Evolutionary conservation across 2,797 vertebrate genomes (phyloP).

Genomic region (Benthosema pterotum): DNA sequence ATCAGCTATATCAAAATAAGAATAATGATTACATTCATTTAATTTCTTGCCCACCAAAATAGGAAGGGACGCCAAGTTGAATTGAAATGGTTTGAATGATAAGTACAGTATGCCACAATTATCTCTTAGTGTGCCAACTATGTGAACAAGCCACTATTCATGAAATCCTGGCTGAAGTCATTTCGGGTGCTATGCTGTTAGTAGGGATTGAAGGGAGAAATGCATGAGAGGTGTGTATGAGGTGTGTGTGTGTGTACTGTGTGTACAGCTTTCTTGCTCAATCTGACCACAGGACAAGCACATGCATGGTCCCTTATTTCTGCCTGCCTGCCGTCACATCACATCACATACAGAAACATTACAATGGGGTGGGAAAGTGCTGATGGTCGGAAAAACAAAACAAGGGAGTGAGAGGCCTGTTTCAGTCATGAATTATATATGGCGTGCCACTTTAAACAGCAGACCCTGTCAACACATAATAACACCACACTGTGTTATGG

Average conservation of each 20-base stretch:
- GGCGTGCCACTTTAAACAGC: conserved; percentile 76
- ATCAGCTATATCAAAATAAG: too few relatives aligned
- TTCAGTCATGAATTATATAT: conserved; percentile 81
- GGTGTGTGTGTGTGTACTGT: conserved; percentile 27
- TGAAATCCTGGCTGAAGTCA: conserved; percentile 18
- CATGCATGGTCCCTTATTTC: conserved; percentile 40
- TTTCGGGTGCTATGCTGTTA: conserved; percentile 31
- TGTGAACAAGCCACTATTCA: conserved; percentile 1
- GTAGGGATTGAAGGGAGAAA: neutral
- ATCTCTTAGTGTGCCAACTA: neutral
- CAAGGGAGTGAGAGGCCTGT: conserved; percentile 62
- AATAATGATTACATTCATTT: too few relatives aligned
- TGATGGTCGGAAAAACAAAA: conserved; percentile 79
- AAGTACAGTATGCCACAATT: neutral
- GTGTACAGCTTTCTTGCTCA: conserved; percentile 15
- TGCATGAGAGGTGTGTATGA: conserved; percentile 6
- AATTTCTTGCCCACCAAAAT: too few relatives aligned
- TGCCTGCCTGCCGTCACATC: too few relatives aligned
- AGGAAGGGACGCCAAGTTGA: neutral
- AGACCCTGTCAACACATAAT: conserved; percentile 74
- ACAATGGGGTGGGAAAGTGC: conserved; percentile 71
- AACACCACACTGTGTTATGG: conserved; percentile 63
- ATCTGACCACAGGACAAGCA: conserved; percentile 39
- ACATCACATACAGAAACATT: conserved; percentile 64
- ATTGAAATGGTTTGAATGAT: neutral